Conservation (phyloP, 2,113 vertebrate species). For the Apus apus region DNA sequence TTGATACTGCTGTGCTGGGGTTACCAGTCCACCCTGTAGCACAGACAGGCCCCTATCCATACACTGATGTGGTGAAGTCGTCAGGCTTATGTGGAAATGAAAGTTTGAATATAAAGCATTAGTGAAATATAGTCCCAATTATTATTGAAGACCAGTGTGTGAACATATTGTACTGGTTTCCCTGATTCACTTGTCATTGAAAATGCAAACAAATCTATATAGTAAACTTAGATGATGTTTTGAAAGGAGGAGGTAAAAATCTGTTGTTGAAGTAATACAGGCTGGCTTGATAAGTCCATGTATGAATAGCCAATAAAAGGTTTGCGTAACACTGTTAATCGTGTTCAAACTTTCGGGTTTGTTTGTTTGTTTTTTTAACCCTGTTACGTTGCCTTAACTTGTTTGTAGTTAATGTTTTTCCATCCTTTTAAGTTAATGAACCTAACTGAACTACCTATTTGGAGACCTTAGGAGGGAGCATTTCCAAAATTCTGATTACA, state of each 20-base stretch:
- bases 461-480: neutral
- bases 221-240: neutral
- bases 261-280: neutral
- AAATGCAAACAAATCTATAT: neutral
- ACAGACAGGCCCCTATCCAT: neutral
- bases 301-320: neutral
- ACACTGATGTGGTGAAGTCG: neutral
- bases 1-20: neutral
- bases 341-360: neutral
- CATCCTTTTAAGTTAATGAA: neutral
- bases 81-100: neutral
- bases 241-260: neutral
- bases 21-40: neutral
- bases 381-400: neutral
- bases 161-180: neutral
- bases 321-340: neutral
- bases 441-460: neutral
- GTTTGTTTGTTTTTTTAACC: too few species aligned
- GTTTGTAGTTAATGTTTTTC: neutral
- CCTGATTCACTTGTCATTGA: neutral
- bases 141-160: neutral
- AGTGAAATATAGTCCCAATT: neutral
- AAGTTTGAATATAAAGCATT: neutral
- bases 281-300: neutral
- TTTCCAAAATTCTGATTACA: neutral